These are phyloP conservation scores for Vanessa atalanta DNA, from an alignment of 1,140 invertebrate species.

Conservation along the genomic window DNA sequence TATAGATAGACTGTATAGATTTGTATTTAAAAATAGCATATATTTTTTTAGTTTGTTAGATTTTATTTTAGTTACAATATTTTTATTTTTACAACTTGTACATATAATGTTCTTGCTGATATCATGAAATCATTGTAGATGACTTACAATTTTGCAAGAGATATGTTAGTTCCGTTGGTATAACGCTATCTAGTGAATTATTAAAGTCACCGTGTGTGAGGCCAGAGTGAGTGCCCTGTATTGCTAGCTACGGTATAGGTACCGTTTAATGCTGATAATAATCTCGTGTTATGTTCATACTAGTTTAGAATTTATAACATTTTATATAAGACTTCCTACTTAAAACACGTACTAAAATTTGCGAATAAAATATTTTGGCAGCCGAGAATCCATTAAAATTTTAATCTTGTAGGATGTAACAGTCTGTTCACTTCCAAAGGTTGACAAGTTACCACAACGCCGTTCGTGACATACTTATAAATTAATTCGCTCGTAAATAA, in stretches of 20 bases:
- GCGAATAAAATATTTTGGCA: constrained; percentile 9
- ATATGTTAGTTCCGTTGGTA: constrained; percentile 1
- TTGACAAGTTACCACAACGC: constrained; percentile 15
- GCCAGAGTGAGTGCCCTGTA: not conserved
- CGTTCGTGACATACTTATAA: constrained; percentile 23
- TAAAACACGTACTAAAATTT: not conserved
- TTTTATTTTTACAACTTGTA: too few relatives aligned
- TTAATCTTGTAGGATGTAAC: constrained; percentile 17
- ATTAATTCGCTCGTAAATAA: constrained; percentile 20
- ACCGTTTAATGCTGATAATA: constrained; percentile 1
- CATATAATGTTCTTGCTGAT: too few relatives aligned
- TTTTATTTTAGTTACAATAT: too few relatives aligned
- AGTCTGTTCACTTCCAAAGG: constrained; percentile 9
- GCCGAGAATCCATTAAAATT: constrained; percentile 18
- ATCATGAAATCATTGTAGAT: not conserved
- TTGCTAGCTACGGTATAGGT: constrained; percentile 6
- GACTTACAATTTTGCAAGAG: not conserved
- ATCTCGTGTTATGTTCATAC: not conserved
- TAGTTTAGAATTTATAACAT: too few relatives aligned
- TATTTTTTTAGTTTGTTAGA: too few relatives aligned
- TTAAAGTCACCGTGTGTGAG: constrained; percentile 1
- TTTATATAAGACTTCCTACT: not conserved
- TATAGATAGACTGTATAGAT: too few relatives aligned
- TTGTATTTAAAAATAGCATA: too few relatives aligned
- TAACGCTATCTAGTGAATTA: constrained; percentile 2